Evolutionary conservation across 2,113 vertebrate species (phyloP).

Genomic region (Tylochromis polylepis): DNA sequence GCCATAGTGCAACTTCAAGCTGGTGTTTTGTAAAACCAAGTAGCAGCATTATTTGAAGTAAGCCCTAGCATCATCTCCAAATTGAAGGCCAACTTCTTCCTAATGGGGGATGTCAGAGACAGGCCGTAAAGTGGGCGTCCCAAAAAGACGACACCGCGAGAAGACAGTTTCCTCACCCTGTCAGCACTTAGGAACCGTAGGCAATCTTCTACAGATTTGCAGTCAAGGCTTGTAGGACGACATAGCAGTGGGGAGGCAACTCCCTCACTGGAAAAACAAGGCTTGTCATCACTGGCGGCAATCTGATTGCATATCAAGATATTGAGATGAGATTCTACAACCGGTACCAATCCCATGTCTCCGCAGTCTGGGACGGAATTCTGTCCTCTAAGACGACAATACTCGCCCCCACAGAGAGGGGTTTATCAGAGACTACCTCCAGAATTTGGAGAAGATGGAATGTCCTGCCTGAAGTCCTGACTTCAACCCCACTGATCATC

Average conservation of each 20-base stretch:
- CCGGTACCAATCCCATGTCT: neutral
- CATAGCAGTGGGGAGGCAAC: neutral
- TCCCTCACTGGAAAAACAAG: neutral
- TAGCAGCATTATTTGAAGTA: neutral
- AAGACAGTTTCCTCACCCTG: neutral
- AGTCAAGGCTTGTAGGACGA: neutral
- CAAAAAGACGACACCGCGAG: rapidly evolving
- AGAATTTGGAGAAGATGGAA: neutral
- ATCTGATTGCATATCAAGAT: neutral
- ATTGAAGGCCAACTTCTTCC: neutral
- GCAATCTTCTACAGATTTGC: neutral
- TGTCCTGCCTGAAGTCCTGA: neutral
- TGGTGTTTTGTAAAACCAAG: neutral
- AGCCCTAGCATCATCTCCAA: neutral
- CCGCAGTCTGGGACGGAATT: neutral
- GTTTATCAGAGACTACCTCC: neutral
- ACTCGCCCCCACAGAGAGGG: neutral
- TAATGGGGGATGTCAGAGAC: neutral
- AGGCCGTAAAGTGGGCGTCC: neutral
- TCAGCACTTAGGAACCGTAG: neutral
- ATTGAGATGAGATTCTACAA: neutral
- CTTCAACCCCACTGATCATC: neutral
- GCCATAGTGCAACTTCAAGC: neutral
- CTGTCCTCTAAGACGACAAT: neutral
- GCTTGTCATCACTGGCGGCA: neutral